Evolutionary conservation across 2,797 vertebrate species (phyloP).

Genomic region (Coluber constrictor): DNA sequence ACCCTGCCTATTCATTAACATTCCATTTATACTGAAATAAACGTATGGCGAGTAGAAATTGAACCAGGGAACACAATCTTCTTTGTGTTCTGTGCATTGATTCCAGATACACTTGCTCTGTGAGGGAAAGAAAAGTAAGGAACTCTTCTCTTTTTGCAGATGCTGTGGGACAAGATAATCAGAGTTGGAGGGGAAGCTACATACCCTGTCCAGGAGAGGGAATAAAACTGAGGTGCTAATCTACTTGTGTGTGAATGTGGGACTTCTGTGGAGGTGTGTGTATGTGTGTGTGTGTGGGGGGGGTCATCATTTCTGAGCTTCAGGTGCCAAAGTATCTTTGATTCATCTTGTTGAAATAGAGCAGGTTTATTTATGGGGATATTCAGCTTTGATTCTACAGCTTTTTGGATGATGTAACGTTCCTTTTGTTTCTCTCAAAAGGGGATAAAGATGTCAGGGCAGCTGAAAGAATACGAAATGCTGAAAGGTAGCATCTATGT

Average conservation of each 20-base stretch:
- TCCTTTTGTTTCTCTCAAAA: background rate
- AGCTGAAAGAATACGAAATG: background rate
- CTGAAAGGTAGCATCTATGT: background rate
- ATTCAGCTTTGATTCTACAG: background rate
- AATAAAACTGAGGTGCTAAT: background rate
- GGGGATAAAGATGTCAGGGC: background rate
- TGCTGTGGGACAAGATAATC: background rate
- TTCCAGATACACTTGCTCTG: background rate
- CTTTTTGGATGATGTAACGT: background rate
- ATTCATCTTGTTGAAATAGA: background rate
- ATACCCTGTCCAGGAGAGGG: background rate
- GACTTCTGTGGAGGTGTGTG: background rate
- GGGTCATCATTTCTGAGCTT: background rate
- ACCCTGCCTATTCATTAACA: background rate
- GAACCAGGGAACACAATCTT: background rate
- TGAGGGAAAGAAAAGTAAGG: background rate
- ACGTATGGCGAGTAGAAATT: background rate
- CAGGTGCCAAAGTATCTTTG: background rate
- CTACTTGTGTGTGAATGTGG: background rate
- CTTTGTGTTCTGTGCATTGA: background rate
- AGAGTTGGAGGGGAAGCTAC: background rate
- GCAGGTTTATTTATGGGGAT: background rate
- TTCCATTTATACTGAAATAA: background rate
- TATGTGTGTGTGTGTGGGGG: too few relatives aligned
- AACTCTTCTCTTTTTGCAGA: background rate